A percentile compares a stretch with the other conserved stretches of the same genome.
Conservation (phyloP, 2,797 vertebrate species). For the Gadopsis bispinosus region DNA sequence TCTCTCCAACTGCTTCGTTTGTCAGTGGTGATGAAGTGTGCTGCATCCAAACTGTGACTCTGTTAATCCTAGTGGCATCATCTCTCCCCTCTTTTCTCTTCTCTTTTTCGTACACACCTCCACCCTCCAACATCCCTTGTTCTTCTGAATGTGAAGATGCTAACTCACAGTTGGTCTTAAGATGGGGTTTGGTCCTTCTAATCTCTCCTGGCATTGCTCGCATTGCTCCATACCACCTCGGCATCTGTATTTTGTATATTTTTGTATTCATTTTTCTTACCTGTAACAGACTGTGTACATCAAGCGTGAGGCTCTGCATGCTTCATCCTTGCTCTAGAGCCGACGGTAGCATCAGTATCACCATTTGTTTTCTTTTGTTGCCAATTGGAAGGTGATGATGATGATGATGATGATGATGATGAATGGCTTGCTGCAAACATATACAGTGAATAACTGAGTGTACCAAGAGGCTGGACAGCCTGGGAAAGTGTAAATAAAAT, state of each 20-base stretch:
- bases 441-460: conserved; percentile 63
- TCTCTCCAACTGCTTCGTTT: conserved; percentile 55
- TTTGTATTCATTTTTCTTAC: conserved; percentile 76
- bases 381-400: conserved; percentile 54
- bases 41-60: conserved; percentile 77
- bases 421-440: conserved; percentile 68
- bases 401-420: conserved; percentile 34
- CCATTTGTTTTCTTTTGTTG: conserved; percentile 64
- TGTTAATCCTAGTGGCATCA: conserved; percentile 46
- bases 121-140: not conserved
- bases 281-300: conserved; percentile 60
- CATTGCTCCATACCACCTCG: conserved; percentile 55
- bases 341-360: conserved; percentile 51
- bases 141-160: conserved; percentile 77
- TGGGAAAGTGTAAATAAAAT: conserved; percentile 81
- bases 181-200: conserved; percentile 39
- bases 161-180: conserved; percentile 63
- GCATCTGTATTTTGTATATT: conserved; percentile 79
- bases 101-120: not conserved
- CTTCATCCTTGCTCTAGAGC: conserved; percentile 68
- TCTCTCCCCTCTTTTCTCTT: conserved; percentile 20
- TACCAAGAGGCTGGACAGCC: conserved; percentile 65
- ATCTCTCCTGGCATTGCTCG: conserved; percentile 21
- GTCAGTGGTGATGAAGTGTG: conserved; percentile 65
- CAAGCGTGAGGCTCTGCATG: conserved; percentile 73